Conservation (phyloP, 92 coral and sea anemone species). For the Chrysogorgia sp. region DNA sequence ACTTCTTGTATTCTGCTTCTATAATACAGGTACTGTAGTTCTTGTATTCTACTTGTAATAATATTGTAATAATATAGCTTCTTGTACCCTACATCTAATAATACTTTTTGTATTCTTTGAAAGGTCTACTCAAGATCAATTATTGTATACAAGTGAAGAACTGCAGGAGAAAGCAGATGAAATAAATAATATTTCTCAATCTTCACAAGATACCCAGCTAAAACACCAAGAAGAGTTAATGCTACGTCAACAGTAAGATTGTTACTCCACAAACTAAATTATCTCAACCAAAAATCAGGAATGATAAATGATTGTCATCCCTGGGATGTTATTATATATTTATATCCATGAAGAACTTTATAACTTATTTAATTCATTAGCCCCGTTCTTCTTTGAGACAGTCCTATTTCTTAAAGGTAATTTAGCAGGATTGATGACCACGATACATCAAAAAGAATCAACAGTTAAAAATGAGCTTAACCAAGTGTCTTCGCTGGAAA, state of each 20-base stretch:
- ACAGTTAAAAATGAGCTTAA: too few relatives aligned
- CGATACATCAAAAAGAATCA: too few relatives aligned
- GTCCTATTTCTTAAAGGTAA: too few relatives aligned
- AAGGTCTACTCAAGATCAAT: slow-evolving; percentile 57
- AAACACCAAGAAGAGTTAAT: slow-evolving; percentile 90
- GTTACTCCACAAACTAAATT: too few relatives aligned
- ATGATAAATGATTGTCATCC: too few relatives aligned
- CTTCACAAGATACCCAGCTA: slow-evolving; percentile 73
- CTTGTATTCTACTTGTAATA: neutral
- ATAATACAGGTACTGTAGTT: neutral
- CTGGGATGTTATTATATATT: too few relatives aligned
- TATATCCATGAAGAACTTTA: neutral
- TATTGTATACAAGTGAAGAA: slow-evolving; percentile 73
- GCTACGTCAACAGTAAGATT: slow-evolving; percentile 74
- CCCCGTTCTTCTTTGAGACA: neutral
- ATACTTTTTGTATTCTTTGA: neutral
- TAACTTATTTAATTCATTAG: neutral
- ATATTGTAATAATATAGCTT: neutral
- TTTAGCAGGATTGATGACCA: too few relatives aligned
- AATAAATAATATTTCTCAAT: slow-evolving; percentile 70
- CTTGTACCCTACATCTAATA: too few relatives aligned
- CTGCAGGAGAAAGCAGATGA: slow-evolving; percentile 79
- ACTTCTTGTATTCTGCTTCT: too few relatives aligned
- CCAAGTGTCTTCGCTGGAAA: too few relatives aligned
- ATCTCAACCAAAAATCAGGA: too few relatives aligned